Conservation (phyloP, 1,140 invertebrate genomes). For the Euwallacea similis region DNA sequence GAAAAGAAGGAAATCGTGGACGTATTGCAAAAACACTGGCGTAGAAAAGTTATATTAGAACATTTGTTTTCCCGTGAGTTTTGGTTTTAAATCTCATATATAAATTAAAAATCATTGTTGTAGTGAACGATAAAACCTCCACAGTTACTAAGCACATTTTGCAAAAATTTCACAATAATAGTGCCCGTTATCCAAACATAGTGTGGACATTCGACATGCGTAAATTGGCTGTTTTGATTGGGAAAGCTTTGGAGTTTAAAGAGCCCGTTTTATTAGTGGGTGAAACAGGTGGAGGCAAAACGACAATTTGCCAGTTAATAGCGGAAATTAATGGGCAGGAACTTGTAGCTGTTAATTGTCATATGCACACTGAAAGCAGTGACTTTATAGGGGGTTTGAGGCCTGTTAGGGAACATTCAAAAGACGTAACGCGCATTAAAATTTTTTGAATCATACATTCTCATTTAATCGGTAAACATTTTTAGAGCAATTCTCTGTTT, state of each 20-base stretch:
- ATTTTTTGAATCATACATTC: neutral
- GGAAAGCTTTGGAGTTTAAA: slow-evolving; percentile 85
- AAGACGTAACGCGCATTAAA: slow-evolving; percentile 41
- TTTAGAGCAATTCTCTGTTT: slow-evolving; percentile 65
- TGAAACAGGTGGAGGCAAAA: slow-evolving; percentile 98
- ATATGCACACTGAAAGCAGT: slow-evolving; percentile 97
- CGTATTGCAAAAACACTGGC: slow-evolving; percentile 85
- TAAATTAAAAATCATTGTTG: slow-evolving; percentile 31
- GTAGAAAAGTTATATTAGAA: slow-evolving; percentile 71
- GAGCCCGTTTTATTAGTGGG: slow-evolving; percentile 97
- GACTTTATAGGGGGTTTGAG: slow-evolving; percentile 96
- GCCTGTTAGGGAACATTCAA: slow-evolving; percentile 74
- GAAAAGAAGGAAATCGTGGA: slow-evolving; percentile 76
- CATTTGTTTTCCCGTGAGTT: slow-evolving; percentile 71
- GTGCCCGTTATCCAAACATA: slow-evolving; percentile 72
- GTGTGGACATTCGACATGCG: slow-evolving; percentile 95
- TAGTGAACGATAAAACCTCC: slow-evolving; percentile 71
- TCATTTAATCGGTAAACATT: slow-evolving; percentile 16
- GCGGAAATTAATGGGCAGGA: slow-evolving; percentile 67
- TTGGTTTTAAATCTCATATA: neutral
- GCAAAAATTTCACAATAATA: slow-evolving; percentile 63
- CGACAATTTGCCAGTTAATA: slow-evolving; percentile 91
- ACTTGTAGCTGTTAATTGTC: slow-evolving; percentile 90
- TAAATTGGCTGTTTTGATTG: slow-evolving; percentile 87
- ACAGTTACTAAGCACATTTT: slow-evolving; percentile 74